Base-by-base conservation (phyloP, 2,888 invertebrate genomes). In the Habrosyne pyritoides region DNA sequence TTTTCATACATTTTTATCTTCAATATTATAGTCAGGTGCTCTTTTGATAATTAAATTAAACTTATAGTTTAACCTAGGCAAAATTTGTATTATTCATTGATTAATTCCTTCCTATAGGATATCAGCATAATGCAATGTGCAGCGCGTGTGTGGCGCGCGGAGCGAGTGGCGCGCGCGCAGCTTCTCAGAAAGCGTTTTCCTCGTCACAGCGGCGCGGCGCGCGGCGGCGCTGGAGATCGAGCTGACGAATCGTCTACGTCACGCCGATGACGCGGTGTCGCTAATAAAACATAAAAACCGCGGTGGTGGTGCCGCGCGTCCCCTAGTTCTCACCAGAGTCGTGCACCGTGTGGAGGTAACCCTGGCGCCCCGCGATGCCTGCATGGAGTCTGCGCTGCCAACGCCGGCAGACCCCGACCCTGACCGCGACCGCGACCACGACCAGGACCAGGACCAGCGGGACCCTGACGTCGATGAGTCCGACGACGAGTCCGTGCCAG, bases 131-230 rank as follows among this genome's bases (percentile, higher is more conserved):
- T 33, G 33, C 2, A 24, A 42, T 3, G 28, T 14, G 54, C 61
- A 53, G 10, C 12, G 30, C 55, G 48, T 24, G 55, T 33, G 55
- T 7, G 36, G 36, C 18, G 57, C 49, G 36, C 55, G 55, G 57
- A 48, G 60, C 53, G 64, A 53, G 57, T 53, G 52, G 61, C 69
- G 61, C 67, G 53, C 60, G 69, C 72, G 75, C 81, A 83, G 83
- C 81, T 91, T 91, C 91, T 76, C 78, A 79, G 91, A 91, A 91
- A 83, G 79, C 91, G 87, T 91, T 91, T 91, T 91, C 91, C 91
- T 91, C 83, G 81, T 81, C 77, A 75, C 76, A 63, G 66, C 64
- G 59, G 53, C 55, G 57, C 24, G 68, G 46, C n/a, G 53, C 55
- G 59, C 54, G 63, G 61, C 61, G 63, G 61, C 30, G 62, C 60